Conservation (phyloP, 1,140 invertebrate species). For the Drosophila melanogaster region Release_6_plus_ISO1_MT NT_037436.4:4747001-4747500, state of each 20-base stretch:
- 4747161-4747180: conserved; percentile 63
- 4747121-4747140: conserved; percentile 49
- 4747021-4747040: conserved; percentile 60
- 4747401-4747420: conserved; percentile 16
- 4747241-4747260: background rate
- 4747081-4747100: conserved; percentile 51
- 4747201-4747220: conserved; percentile 1
- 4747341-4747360: conserved; percentile 6
- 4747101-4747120: conserved; percentile 51
- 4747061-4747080: conserved; percentile 75
- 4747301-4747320: conserved; percentile 60
- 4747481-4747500: conserved; percentile 35
- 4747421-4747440: conserved; percentile 72
- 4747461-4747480: conserved; percentile 54
- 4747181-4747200: conserved; percentile 74
- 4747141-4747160: conserved; percentile 74
- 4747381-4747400: conserved; percentile 2
- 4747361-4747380: background rate
- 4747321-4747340: background rate
- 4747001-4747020: conserved; percentile 6
- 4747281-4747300: conserved; percentile 66
- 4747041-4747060: conserved; percentile 69
- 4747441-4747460: conserved; percentile 63
- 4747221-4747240: background rate
- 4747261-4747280: conserved; percentile 76